phyloP scores from a whole-genome alignment of 2,113 vertebrate species.

The Onychorhynchus coronatus region DNA sequence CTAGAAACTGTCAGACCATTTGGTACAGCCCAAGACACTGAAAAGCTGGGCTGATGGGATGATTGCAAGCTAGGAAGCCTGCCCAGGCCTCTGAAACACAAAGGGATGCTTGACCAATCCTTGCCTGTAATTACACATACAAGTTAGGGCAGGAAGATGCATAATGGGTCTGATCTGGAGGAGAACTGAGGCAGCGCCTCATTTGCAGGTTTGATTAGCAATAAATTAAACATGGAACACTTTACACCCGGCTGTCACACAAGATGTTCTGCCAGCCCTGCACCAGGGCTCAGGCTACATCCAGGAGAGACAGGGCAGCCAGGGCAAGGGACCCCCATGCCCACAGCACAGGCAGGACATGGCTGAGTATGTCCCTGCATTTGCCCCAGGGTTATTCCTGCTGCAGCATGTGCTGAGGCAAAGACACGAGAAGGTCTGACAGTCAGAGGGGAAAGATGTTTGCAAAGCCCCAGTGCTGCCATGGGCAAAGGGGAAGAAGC shows the following conservation, averaged over 20 bases:
- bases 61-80: neutral
- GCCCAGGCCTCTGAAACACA: neutral
- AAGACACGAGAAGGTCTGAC: neutral
- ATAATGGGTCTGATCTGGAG: neutral
- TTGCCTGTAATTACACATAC: neutral
- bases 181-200: neutral
- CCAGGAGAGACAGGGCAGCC: neutral
- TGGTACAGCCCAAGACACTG: neutral
- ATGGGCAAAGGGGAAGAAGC: neutral
- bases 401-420: neutral
- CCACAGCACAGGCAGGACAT: rapidly evolving
- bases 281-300: neutral
- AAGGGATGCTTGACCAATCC: neutral
- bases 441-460: neutral
- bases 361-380: neutral
- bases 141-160: neutral
- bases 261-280: neutral
- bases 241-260: neutral
- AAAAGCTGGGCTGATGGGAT: rapidly evolving
- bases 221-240: neutral
- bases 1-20: neutral
- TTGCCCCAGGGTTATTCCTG: neutral
- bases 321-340: neutral
- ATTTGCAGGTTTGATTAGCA: neutral
- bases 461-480: neutral